Conservation (phyloP, 2,113 vertebrate genomes). For the Craseonycteris thonglongyai region DNA sequence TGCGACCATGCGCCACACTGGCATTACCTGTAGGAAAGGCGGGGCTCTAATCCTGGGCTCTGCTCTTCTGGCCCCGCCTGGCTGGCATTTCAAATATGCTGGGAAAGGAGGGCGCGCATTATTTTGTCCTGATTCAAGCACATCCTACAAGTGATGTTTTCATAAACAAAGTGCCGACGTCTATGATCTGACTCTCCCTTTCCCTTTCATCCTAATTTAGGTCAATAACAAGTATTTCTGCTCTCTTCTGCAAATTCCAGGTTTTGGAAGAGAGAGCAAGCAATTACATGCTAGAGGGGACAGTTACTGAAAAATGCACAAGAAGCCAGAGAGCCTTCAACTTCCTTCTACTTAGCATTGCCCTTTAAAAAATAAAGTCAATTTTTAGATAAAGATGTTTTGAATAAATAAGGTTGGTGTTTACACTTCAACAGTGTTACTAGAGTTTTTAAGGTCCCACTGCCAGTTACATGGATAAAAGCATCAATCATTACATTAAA, state of each 20-base stretch:
- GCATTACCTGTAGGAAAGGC: background rate
- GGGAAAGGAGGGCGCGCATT: constrained; percentile 46
- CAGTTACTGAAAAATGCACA: background rate
- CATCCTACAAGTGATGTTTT: constrained; percentile 70
- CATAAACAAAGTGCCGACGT: constrained; percentile 69
- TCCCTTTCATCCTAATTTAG: constrained; percentile 69
- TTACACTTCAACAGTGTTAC: background rate
- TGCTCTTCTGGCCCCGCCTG: constrained; percentile 59
- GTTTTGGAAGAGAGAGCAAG: constrained; percentile 56
- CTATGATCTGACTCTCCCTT: constrained; percentile 71
- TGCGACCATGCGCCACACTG: background rate
- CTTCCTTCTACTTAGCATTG: background rate
- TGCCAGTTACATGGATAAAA: background rate
- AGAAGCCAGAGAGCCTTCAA: background rate
- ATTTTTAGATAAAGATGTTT: background rate
- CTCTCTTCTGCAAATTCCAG: constrained; percentile 51
- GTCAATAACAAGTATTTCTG: constrained; percentile 67
- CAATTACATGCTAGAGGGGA: background rate
- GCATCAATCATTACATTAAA: background rate
- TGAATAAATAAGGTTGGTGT: background rate
- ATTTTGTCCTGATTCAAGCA: constrained; percentile 71
- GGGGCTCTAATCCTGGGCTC: background rate
- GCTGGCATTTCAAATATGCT: constrained; percentile 71
- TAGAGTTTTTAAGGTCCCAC: background rate
- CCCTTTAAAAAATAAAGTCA: background rate